Evolutionary conservation across 1,140 invertebrate genomes (phyloP).

Genomic region (Drosophila mojavensis): DNA sequence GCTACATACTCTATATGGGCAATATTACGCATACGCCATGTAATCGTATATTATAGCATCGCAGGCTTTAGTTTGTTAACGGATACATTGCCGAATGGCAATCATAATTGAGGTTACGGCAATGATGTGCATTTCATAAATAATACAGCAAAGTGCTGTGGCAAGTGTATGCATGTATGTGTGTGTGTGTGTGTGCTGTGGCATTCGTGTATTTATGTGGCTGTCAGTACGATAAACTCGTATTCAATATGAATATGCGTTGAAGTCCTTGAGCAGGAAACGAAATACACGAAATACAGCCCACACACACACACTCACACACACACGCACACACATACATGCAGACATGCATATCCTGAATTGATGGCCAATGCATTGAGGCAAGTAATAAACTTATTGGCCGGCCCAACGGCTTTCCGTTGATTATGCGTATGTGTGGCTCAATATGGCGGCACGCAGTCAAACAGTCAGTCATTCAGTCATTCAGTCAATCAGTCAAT

Average conservation of each 20-base stretch:
- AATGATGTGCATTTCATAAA: slow-evolving; percentile 82
- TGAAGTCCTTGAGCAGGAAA: slow-evolving; percentile 47
- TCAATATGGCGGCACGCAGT: slow-evolving; percentile 55
- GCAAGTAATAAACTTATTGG: slow-evolving; percentile 81
- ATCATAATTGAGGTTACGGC: slow-evolving; percentile 75
- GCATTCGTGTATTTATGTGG: slow-evolving; percentile 41
- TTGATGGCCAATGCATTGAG: slow-evolving; percentile 75
- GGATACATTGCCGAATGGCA: slow-evolving; percentile 57
- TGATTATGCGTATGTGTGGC: slow-evolving; percentile 66
- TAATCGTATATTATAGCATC: slow-evolving; percentile 33
- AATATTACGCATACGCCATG: slow-evolving; percentile 25
- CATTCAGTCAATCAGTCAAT: not conserved
- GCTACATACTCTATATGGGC: not conserved
- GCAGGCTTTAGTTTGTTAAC: slow-evolving; percentile 35
- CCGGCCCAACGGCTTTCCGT: slow-evolving; percentile 68
- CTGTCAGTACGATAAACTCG: slow-evolving; percentile 44
- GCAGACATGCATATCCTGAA: slow-evolving; percentile 17
- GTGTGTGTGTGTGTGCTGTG: slow-evolving; percentile 35
- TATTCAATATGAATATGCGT: slow-evolving; percentile 49
- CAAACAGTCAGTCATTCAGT: slow-evolving; percentile 11
- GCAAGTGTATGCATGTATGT: slow-evolving; percentile 22
- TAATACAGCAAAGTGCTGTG: slow-evolving; percentile 63
- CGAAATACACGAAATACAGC: slow-evolving; percentile 29
- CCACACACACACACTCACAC: not conserved
- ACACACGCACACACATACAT: slow-evolving; percentile 25